Percentiles rank a stretch among this genome's conserved stretches.
Evolutionary conservation across 2,797 vertebrate species (phyloP).

Genomic region (Poecilia gillii): DNA sequence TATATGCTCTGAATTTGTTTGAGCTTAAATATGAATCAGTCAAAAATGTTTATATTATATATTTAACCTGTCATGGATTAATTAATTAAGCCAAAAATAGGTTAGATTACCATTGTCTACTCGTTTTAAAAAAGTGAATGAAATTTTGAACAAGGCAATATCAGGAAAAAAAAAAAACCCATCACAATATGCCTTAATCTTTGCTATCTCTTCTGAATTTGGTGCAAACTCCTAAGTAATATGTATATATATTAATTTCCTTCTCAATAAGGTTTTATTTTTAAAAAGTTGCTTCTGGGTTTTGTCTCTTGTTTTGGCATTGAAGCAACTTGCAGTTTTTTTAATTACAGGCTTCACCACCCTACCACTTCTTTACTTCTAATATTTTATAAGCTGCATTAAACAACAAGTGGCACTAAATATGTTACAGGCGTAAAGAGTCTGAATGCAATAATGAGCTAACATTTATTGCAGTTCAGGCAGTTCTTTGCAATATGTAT

Average conservation of each 20-base stretch:
- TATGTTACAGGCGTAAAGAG: not conserved
- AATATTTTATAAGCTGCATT: not conserved
- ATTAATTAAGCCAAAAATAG: not conserved
- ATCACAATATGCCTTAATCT: not conserved
- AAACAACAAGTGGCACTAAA: not conserved
- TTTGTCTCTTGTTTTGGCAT: not conserved
- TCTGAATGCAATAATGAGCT: not conserved
- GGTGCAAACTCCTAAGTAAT: not conserved
- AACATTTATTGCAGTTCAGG: not conserved
- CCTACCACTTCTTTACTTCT: not conserved
- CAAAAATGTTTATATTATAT: not conserved
- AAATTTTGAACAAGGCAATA: too few species aligned
- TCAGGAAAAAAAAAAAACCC: too few species aligned
- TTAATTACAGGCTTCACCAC: not conserved
- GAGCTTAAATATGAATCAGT: not conserved
- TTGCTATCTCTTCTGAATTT: not conserved
- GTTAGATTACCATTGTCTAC: not conserved
- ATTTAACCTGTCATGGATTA: not conserved
- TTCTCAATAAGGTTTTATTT: not conserved
- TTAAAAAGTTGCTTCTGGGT: not conserved
- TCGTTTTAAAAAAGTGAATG: not conserved
- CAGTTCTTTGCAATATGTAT: not conserved
- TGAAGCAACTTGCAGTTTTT: not conserved
- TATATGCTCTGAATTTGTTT: not conserved
- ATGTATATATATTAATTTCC: not conserved